phyloP scores from a whole-genome alignment of 2,888 invertebrate species.

The Lymantria dispar region DNA sequence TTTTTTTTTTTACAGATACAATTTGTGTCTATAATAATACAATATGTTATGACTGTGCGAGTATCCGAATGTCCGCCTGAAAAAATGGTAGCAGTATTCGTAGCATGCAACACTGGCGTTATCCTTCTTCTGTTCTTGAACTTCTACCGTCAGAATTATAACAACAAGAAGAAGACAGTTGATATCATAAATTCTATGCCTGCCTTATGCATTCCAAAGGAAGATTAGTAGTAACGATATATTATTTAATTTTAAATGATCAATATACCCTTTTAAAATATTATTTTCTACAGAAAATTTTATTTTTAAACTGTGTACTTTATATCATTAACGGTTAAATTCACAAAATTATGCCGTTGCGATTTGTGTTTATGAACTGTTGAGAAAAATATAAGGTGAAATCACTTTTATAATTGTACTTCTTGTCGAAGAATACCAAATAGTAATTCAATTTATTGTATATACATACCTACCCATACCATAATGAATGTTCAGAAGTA shows the following conservation, averaged over 20 bases:
- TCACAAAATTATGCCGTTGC: too few species aligned
- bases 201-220: constrained; percentile 24
- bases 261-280: neutral
- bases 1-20: constrained; percentile 75
- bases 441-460: too few species aligned
- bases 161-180: constrained; percentile 28
- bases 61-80: constrained; percentile 84
- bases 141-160: constrained; percentile 81
- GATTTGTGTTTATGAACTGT: too few species aligned
- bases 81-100: constrained; percentile 78
- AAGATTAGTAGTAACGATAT: constrained; percentile 14
- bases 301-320: too few species aligned
- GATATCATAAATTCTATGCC: constrained; percentile 9
- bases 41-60: constrained; percentile 71
- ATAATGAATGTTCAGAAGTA: too few species aligned
- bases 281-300: too few species aligned
- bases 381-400: too few species aligned
- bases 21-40: constrained; percentile 83
- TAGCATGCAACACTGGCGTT: constrained; percentile 79
- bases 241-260: neutral
- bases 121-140: constrained; percentile 85
- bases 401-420: too few species aligned
- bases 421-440: too few species aligned
- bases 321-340: too few species aligned
- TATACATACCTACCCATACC: too few species aligned